Base-by-base conservation (phyloP, 2,888 invertebrate genomes). In the Trissolcus brochymenae region DNA sequence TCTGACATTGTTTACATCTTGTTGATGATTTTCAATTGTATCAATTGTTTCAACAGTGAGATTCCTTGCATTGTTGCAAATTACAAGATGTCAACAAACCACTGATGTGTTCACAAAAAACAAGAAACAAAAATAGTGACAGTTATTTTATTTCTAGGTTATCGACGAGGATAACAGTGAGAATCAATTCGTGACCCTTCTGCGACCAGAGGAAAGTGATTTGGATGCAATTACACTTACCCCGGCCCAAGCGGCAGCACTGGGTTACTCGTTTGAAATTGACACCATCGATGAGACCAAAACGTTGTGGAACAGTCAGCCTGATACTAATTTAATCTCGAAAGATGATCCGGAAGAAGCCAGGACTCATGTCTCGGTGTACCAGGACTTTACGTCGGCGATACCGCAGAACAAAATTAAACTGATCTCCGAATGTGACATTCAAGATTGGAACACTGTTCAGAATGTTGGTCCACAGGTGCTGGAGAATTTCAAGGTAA, bases 211-310 rank as follows among this genome's bases (percentile, higher is more conserved):
- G 41, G 84, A 83, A 3, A 82, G 82, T 35, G 85, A 85, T 57
- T 81, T 87, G 0, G 87, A 88, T 54, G 85, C 89, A 2, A 87
- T 90, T 75, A 88, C 88, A 11, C 71, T 90, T 9, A 88, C 89
- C 2, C 84, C 86, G 0, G 89, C 84, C 59, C 89, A 89, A 77
- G 89, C 89, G 0, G 84, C 85, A 2, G 88, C 88, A 35, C 81
- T 89, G 68, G 88, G 89, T 57, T 81, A 89, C 82, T 85, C 86
- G 73, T 87, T 89, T 61, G 85, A 86, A 73, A 84, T 87, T 56
- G 86, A 85, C 53, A 66, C 79, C 6, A 19, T 79, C 2, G 77
- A 62, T 6, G 81, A 85, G 43, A 80, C 81, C 64, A 80, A 79
- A 50, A 17, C 65, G 6, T 11, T 13, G 7, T 74, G 73, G 71